Base-by-base conservation (phyloP, 1,140 invertebrate species). In the Zeugodacus cucurbitae region DNA sequence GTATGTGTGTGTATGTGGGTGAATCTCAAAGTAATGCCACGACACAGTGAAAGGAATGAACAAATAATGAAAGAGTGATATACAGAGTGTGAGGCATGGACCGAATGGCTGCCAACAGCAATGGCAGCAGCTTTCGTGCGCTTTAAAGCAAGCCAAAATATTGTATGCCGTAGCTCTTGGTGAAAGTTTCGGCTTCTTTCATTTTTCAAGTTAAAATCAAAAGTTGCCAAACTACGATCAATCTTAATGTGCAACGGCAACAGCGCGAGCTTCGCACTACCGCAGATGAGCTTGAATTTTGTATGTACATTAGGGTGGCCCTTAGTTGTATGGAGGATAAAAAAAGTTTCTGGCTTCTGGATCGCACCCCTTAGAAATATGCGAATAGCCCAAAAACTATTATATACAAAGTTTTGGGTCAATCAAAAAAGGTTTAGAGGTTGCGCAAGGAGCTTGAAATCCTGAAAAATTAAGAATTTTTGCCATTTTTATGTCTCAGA, bases 191-290 rank as follows among this genome's bases (percentile, higher is more conserved):
- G 11, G 22, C 22, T 48, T 48, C 44, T 82, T 29, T 17, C 41
- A 82, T 82, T 82, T 82, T 82, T 82, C 20, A 82, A 44, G n/a
- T 41, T 44, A 26, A 48, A 48, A 82, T 82, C 74, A 82, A 82
- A 82, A 82, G 74, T 82, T 82, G 41, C 41, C 74, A 82, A 82
- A 82, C 74, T 82, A 48, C 41, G 41, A 82, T 82, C 74, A 82
- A 82, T 82, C 74, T 82, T 82, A 1, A 82, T 17, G 11, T 17
- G 11, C 22, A 3, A 37, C 37, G 41, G 10, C 74, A 82, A 29
- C 26, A 82, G n/a, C 44, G 44, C 22, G n/a, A 5, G 14, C 41
- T 82, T n/a, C 0, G 0, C n/a, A n/a, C n/a, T n/a, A n/a, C n/a
- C n/a, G n/a, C n/a, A n/a, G n/a, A n/a, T n/a, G n/a, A n/a, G n/a